Base-by-base conservation (phyloP, 2,888 invertebrate species). In the Phengaris alcon region DNA sequence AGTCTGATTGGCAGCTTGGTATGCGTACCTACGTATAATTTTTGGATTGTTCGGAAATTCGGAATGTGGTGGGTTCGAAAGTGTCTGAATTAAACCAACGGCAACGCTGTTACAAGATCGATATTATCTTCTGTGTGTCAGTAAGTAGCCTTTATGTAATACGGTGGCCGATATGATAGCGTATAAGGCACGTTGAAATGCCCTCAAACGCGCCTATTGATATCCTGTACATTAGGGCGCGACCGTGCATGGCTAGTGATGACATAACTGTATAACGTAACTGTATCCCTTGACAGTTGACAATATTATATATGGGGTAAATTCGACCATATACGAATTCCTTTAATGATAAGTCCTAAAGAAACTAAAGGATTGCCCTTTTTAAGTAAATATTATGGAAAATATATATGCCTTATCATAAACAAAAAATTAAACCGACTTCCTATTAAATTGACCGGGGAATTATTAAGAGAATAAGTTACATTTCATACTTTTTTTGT, bases 121-220 rank as follows among this genome's bases (percentile, higher is more conserved):
- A 64, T 64, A 64, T 44, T 64, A 64, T 64, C 64, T 64, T 35
- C 52, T 52, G 64, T 64, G 70, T 51, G 70, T 51, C 69, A 48
- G 46, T 70, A 12, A 51, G 48, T 46, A 35, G 10, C 0, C 10
- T 35, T 48, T 48, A 48, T 69, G 69, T 69, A 48, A 48, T 69
- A 35, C 9, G 48, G 48, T 70, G 22, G 70, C 3, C 51, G 70
- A 51, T 70, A 10, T 51, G 70, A 51, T 70, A 48, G 9, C 70
- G 48, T 70, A 70, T 70, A 70, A 70, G 70, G 70, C 70, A 70
- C 15, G 70, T 70, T 51, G 51, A 70, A 70, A 51, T 51, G 70
- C 15, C 15, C 70, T 70, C 70, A 51, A 51, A 51, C 15, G 69
- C 69, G 51, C 68, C 48, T 51, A 70, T 70, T 48, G 70, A 70